A percentile compares a stretch with the other conserved stretches of the same genome.
These are phyloP conservation scores for Amia ocellicauda DNA, from an alignment of 2,113 vertebrate genomes.

Conservation along the genomic window DNA sequence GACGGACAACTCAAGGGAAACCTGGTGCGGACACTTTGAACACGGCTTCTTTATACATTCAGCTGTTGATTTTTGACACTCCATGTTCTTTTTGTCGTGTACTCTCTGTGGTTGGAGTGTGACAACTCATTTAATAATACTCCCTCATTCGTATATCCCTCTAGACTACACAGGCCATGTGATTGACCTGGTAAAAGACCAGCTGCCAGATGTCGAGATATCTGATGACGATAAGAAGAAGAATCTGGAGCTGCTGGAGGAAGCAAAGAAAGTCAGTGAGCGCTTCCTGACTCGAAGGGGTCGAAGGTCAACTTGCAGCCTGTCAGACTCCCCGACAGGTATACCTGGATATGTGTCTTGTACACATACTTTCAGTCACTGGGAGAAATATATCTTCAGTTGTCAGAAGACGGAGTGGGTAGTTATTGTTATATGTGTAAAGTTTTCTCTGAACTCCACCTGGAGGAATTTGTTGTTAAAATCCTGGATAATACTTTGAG, in stretches of 20 bases:
- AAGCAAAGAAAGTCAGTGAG: constrained; percentile 91
- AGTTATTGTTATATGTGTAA: too few relatives aligned
- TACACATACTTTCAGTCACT: too few relatives aligned
- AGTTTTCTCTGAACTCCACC: too few relatives aligned
- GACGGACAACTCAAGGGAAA: too few relatives aligned
- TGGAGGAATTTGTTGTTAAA: too few relatives aligned
- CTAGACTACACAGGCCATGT: constrained; percentile 81
- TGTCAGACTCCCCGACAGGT: constrained; percentile 80
- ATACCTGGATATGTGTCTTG: too few relatives aligned
- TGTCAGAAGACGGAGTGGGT: too few relatives aligned
- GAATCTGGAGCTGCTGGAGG: constrained; percentile 89
- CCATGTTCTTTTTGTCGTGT: background rate
- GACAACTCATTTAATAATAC: background rate
- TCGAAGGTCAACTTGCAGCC: constrained; percentile 82
- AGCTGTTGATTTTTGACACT: background rate
- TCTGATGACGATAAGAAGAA: constrained; percentile 93
- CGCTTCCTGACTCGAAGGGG: constrained; percentile 84
- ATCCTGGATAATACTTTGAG: too few relatives aligned
- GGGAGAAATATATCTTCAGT: too few relatives aligned
- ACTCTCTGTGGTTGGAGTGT: background rate
- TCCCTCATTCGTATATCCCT: constrained; percentile 15
- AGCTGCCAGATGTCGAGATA: constrained; percentile 85
- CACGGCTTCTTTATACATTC: background rate
- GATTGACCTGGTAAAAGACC: constrained; percentile 87
- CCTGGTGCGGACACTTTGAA: too few relatives aligned